Conservation (phyloP, 1,140 invertebrate species). For the Cyphomyrmex costatus region DNA sequence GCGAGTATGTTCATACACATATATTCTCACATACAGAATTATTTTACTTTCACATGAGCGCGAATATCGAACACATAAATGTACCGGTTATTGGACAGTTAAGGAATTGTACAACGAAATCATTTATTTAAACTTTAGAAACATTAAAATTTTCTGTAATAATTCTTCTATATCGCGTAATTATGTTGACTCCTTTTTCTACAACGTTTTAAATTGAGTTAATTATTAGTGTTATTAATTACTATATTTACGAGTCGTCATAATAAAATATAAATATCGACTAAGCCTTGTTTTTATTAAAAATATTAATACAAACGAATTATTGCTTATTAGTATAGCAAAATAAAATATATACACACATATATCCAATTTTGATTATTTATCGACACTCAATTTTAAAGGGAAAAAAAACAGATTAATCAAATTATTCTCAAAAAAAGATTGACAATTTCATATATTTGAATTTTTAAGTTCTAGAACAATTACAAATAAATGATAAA, state of each 20-base stretch:
- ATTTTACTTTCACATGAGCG: no score
- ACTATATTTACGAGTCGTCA: not conserved
- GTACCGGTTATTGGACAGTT: no score
- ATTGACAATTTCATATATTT: not conserved
- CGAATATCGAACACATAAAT: no score
- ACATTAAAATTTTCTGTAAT: no score
- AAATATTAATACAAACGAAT: not conserved
- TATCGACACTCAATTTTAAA: not conserved
- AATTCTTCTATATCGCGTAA: not conserved
- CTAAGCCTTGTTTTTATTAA: not conserved
- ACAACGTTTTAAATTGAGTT: not conserved
- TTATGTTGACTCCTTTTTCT: not conserved
- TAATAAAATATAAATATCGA: conserved; percentile 5
- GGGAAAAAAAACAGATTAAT: not conserved
- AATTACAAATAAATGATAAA: not conserved
- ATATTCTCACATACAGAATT: not conserved
- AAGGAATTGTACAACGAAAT: no score
- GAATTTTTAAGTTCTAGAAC: not conserved
- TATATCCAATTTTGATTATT: not conserved
- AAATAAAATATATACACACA: not conserved
- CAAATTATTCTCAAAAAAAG: not conserved
- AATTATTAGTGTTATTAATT: conserved; percentile 2
- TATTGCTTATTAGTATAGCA: not conserved
- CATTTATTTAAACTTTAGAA: no score
- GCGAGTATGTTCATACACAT: not conserved